phyloP scores from a whole-genome alignment of 1,140 invertebrate genomes.

The Chironomus striatipennis region DNA sequence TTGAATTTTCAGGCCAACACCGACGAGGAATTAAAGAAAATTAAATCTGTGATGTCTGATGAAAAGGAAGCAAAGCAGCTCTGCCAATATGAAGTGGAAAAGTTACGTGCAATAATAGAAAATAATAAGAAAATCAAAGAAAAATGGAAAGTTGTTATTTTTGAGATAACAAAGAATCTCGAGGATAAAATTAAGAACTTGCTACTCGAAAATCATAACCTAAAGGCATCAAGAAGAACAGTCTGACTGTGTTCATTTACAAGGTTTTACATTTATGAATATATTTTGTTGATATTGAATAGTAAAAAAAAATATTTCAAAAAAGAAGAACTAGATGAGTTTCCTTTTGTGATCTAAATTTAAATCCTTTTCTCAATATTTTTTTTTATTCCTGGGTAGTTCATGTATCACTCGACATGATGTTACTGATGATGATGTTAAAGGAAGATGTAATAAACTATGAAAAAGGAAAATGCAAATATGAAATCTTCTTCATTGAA shows the following conservation, averaged over 20 bases:
- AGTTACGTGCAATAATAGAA: background rate
- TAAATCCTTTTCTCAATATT: background rate
- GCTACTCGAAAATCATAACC: background rate
- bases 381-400: too few relatives aligned
- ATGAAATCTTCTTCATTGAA: too few relatives aligned
- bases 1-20: background rate
- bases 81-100: conserved; percentile 1
- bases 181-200: conserved; percentile 17
- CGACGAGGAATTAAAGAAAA: background rate
- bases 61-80: background rate
- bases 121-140: background rate
- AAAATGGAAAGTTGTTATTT: background rate
- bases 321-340: background rate
- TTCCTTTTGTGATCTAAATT: background rate
- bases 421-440: too few relatives aligned
- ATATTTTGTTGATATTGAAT: background rate
- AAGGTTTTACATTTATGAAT: background rate
- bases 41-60: background rate
- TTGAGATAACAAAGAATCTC: background rate
- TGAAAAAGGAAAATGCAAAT: too few relatives aligned
- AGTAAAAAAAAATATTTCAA: background rate
- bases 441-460: too few relatives aligned
- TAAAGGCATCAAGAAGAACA: background rate
- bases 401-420: too few relatives aligned
- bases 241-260: background rate